Conservation (phyloP, 2,888 invertebrate genomes). For the Oxytorus armatus region DNA sequence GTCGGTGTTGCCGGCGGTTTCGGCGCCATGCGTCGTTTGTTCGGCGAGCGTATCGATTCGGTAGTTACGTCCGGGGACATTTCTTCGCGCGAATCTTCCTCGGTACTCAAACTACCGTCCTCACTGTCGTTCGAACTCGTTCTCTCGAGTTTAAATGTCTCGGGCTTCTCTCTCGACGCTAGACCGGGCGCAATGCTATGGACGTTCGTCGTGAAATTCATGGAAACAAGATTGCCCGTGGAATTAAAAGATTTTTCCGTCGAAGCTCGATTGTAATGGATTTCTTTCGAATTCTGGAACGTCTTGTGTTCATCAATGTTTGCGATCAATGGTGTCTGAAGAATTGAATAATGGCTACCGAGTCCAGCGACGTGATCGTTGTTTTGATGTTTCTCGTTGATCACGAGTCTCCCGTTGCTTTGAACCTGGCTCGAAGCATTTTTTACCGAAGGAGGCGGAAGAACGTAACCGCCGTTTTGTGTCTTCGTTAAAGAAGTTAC, state of each 20-base stretch:
- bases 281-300: slow-evolving; percentile 10
- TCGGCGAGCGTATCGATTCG: slow-evolving; percentile 85
- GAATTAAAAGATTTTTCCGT: neutral
- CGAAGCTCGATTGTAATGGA: neutral
- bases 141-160: slow-evolving; percentile 28
- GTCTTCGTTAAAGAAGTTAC: slow-evolving; percentile 49
- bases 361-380: slow-evolving; percentile 19
- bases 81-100: slow-evolving; percentile 71
- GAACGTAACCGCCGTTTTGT: slow-evolving; percentile 59
- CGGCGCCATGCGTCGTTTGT: slow-evolving; percentile 91
- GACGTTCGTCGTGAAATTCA: neutral
- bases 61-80: slow-evolving; percentile 54
- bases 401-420: slow-evolving; percentile 13
- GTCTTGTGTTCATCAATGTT: slow-evolving; percentile 30
- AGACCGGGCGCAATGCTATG: neutral
- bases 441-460: slow-evolving; percentile 71
- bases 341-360: slow-evolving; percentile 19
- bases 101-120: slow-evolving; percentile 54
- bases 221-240: neutral
- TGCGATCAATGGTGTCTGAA: neutral
- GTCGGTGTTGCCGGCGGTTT: slow-evolving; percentile 87
- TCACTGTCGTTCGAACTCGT: slow-evolving; percentile 33
- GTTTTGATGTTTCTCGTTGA: slow-evolving; percentile 27
- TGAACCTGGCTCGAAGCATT: slow-evolving; percentile 59
- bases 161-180: neutral